phyloP scores from a whole-genome alignment of 2,797 vertebrate species.

The Pteronotus mesoamericanus region DNA sequence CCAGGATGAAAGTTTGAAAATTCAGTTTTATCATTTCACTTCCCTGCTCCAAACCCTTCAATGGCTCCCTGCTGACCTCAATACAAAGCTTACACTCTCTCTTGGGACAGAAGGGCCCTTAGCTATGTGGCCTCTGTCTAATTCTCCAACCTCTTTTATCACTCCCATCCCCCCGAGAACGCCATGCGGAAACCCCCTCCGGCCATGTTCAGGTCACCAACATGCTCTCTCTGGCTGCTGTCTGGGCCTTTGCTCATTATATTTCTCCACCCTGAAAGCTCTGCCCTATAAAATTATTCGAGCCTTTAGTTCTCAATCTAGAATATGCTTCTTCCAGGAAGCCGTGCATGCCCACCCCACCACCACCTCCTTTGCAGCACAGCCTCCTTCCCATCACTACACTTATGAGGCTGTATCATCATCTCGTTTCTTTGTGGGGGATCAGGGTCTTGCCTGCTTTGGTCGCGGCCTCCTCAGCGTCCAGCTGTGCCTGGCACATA shows the following conservation, averaged over 20 bases:
- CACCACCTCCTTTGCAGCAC: neutral
- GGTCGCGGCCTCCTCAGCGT: neutral
- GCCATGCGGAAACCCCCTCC: neutral
- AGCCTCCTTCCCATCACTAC: neutral
- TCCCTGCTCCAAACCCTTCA: neutral
- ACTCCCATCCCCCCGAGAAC: neutral
- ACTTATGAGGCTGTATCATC: neutral
- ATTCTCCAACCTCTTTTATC: neutral
- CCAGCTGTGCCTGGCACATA: neutral
- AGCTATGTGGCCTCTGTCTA: neutral
- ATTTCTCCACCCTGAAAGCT: neutral
- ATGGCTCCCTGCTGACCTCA: neutral
- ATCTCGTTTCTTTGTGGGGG: neutral
- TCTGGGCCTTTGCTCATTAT: neutral
- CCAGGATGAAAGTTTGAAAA: neutral
- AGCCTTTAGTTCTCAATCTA: neutral
- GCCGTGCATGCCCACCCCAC: neutral
- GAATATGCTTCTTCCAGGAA: slow-evolving; percentile 6
- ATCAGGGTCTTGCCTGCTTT: neutral
- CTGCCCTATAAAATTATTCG: neutral
- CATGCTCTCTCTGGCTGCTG: neutral
- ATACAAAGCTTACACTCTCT: neutral
- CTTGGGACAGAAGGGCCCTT: neutral
- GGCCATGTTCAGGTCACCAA: neutral
- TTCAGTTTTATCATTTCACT: neutral